phyloP scores from a whole-genome alignment of 2,113 vertebrate species.

The Ptyas mucosa region DNA sequence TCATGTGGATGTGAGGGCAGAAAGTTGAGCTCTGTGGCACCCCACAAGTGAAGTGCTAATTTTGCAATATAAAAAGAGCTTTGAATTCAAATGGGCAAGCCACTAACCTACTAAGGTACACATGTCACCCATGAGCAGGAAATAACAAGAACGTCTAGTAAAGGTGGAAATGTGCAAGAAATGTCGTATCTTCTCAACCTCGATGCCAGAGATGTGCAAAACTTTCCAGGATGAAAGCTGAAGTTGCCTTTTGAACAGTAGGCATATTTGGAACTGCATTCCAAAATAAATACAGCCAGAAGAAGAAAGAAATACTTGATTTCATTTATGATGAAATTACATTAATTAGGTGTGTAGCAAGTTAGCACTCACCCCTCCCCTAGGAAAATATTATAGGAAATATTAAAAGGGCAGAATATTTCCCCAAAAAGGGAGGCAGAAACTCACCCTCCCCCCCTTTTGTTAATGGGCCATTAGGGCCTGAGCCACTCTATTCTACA shows the following conservation, averaged over 20 bases:
- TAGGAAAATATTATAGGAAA: too few relatives aligned
- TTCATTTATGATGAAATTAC: background rate
- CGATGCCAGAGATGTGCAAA: background rate
- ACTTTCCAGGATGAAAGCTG: background rate
- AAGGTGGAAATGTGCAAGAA: background rate
- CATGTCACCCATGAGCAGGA: background rate
- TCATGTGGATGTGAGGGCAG: background rate
- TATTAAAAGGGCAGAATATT: too few relatives aligned
- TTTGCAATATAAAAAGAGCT: background rate
- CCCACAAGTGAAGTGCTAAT: background rate
- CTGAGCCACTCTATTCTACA: too few relatives aligned
- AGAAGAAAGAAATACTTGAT: background rate
- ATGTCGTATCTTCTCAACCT: conserved; percentile 21
- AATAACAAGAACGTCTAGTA: background rate
- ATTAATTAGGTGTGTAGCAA: background rate
- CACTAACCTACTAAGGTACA: background rate
- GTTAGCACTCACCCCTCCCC: too few relatives aligned
- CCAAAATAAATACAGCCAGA: background rate
- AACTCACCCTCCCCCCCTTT: too few relatives aligned
- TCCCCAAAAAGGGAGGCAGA: too few relatives aligned
- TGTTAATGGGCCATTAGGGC: too few relatives aligned
- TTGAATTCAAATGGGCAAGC: background rate
- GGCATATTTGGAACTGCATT: background rate
- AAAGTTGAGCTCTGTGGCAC: background rate
- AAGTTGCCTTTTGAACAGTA: background rate